phyloP scores from a whole-genome alignment of 2,888 invertebrate genomes.

The Drosophila birchii region DNA sequence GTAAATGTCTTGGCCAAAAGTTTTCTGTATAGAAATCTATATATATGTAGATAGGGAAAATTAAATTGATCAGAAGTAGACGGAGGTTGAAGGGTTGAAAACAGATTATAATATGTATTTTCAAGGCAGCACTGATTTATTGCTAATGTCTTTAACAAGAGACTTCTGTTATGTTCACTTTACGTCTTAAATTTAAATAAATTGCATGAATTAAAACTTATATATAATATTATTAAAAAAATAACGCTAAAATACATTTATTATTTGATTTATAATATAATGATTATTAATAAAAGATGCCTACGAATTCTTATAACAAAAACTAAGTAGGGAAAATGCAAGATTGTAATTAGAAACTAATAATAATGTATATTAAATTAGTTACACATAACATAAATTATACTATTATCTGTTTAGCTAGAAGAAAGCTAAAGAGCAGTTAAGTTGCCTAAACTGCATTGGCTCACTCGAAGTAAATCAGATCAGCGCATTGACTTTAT shows the following conservation, averaged over 20 bases:
- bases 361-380: not conserved
- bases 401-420: not conserved
- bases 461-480: not conserved
- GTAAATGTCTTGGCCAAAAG: constrained; percentile 16
- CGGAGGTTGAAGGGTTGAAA: constrained; percentile 5
- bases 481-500: not conserved
- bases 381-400: too few relatives aligned
- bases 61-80: constrained; percentile 29
- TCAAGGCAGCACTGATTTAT: not conserved
- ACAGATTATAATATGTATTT: not conserved
- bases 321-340: not conserved
- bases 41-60: not conserved
- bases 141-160: too few relatives aligned
- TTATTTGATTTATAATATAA: not conserved
- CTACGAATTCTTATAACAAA: not conserved
- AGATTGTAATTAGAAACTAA: not conserved
- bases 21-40: too few relatives aligned
- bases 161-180: not conserved
- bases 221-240: too few relatives aligned
- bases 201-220: too few relatives aligned
- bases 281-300: not conserved
- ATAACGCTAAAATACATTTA: too few relatives aligned
- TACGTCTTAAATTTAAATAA: too few relatives aligned
- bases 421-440: too few relatives aligned
- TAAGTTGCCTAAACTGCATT: not conserved